phyloP scores from a whole-genome alignment of 2,797 vertebrate genomes.

The Clarias laeviceps region DNA sequence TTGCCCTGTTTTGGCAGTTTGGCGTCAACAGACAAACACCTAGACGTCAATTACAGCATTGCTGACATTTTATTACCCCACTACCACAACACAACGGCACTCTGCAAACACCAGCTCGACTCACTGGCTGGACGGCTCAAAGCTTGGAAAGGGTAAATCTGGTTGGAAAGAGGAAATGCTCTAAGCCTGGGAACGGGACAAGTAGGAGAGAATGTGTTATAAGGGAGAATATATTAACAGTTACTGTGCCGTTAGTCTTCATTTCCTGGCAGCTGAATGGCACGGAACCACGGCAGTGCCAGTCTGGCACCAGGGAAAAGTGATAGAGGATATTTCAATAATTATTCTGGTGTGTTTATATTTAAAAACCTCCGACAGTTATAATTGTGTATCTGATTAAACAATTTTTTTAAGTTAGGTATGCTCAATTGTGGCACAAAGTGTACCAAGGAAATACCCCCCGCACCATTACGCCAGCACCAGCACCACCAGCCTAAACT shows the following conservation, averaged over 20 bases:
- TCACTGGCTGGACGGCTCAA: not conserved
- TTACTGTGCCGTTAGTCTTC: not conserved
- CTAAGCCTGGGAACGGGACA: slow-evolving; percentile 8
- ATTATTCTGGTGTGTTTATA: not conserved
- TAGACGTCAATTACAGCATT: slow-evolving; percentile 70
- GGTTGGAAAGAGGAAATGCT: not conserved
- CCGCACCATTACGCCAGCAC: too few relatives aligned
- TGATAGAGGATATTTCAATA: not conserved
- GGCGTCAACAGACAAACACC: slow-evolving; percentile 69
- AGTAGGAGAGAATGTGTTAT: not conserved
- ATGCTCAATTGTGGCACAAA: too few relatives aligned
- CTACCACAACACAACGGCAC: slow-evolving; percentile 57
- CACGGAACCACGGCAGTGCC: slow-evolving; percentile 7
- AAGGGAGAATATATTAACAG: slow-evolving; percentile 11
- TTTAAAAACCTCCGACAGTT: not conserved
- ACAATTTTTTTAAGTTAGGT: too few relatives aligned
- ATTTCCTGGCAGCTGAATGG: slow-evolving; percentile 22
- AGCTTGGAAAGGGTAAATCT: not conserved
- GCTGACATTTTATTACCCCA: slow-evolving; percentile 70
- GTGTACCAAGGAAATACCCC: too few relatives aligned
- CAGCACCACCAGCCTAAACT: too few relatives aligned
- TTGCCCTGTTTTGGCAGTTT: slow-evolving; percentile 62
- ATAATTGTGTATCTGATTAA: not conserved
- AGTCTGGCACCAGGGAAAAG: not conserved
- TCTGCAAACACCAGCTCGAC: slow-evolving; percentile 38